A percentile compares a stretch with the other conserved stretches of the same genome.
phyloP scores from a whole-genome alignment of 2,113 vertebrate genomes.

The Amphilophus citrinellus region DNA sequence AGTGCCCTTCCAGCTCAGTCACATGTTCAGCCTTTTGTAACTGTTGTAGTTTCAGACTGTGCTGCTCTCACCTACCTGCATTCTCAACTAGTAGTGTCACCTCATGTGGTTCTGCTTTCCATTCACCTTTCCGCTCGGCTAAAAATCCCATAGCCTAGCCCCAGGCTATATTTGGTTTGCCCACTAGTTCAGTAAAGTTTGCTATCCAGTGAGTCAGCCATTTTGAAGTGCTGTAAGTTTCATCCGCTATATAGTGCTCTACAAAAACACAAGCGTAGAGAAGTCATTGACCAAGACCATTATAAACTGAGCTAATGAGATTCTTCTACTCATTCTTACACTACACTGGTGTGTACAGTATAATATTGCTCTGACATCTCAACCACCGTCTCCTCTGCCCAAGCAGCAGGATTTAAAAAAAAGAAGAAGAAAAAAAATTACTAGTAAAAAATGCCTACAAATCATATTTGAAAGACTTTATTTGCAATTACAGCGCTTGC shows the following conservation, averaged over 20 bases:
- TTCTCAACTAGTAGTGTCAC: slow-evolving; percentile 1
- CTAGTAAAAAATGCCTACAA: no score
- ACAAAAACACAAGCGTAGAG: neutral
- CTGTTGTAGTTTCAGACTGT: neutral
- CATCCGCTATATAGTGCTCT: neutral
- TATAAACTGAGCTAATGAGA: neutral
- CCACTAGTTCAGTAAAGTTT: neutral
- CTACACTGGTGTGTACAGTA: no score
- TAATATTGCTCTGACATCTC: no score
- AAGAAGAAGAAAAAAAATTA: no score
- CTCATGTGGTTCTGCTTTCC: neutral
- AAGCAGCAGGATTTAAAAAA: no score
- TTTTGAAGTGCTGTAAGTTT: neutral
- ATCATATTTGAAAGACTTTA: no score
- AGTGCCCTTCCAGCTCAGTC: neutral
- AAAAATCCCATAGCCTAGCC: neutral
- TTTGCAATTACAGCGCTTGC: no score
- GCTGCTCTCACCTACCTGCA: neutral
- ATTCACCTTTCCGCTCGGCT: neutral
- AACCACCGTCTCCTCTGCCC: no score
- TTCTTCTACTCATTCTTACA: neutral
- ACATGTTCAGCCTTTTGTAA: neutral
- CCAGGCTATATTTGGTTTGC: neutral
- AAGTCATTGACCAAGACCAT: neutral
- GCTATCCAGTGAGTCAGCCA: neutral